phyloP scores from a whole-genome alignment of 2,113 vertebrate species.

The Vireo altiloquus region DNA sequence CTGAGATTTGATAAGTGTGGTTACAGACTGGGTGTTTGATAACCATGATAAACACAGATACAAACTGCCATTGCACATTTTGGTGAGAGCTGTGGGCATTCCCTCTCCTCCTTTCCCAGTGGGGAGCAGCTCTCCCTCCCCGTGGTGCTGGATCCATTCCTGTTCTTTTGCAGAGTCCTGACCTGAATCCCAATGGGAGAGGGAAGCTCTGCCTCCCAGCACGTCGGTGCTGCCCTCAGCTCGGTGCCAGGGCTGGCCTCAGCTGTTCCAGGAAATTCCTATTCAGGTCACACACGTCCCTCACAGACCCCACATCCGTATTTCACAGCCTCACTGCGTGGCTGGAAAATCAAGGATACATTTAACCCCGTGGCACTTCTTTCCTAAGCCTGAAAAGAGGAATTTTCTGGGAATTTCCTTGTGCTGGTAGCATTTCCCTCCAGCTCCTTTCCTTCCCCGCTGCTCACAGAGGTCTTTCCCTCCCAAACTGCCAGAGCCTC shows the following conservation, averaged over 20 bases:
- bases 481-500: not conserved
- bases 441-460: not conserved
- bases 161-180: not conserved
- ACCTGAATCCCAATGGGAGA: not conserved
- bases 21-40: not conserved
- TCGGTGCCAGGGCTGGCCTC: not conserved
- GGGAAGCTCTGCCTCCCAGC: not conserved
- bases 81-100: accelerated
- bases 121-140: accelerated
- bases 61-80: accelerated
- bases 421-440: accelerated
- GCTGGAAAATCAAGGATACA: not conserved
- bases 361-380: not conserved
- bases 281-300: not conserved
- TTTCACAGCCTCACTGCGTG: not conserved
- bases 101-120: not conserved
- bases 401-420: not conserved
- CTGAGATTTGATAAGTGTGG: not conserved
- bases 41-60: accelerated
- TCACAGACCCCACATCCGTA: accelerated
- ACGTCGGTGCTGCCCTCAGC: accelerated
- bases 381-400: not conserved
- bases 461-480: not conserved
- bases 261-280: not conserved
- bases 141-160: accelerated